Percentiles rank a stretch among this genome's conserved stretches.
These are phyloP conservation scores for Montifringilla adamsi DNA, from an alignment of 2,113 vertebrate species.

Conservation along the genomic window DNA sequence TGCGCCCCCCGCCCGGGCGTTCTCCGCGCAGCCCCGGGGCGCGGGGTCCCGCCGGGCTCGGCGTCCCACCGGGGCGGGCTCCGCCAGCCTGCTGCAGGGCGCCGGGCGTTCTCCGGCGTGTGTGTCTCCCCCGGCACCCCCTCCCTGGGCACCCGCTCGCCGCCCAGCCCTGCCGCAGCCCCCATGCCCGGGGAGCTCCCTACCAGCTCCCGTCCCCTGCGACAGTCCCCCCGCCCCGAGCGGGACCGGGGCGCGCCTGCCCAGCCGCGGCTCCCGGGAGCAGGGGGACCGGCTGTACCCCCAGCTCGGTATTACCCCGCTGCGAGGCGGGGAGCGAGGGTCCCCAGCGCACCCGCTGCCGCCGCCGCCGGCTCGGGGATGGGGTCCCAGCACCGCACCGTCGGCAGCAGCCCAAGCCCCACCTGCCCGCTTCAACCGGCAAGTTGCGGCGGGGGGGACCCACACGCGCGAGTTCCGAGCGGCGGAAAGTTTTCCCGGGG, in stretches of 20 bases:
- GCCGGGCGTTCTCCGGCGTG: not conserved
- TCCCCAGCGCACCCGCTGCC: not conserved
- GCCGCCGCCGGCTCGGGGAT: not conserved
- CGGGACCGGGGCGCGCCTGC: not conserved
- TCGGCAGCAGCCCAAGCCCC: not conserved
- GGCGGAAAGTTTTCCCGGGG: constrained; percentile 7
- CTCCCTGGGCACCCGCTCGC: not conserved
- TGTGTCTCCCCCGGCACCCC: not conserved
- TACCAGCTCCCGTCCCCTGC: not conserved
- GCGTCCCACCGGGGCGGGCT: not conserved
- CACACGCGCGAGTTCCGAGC: not conserved
- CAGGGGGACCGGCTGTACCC: not conserved
- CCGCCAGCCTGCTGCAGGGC: not conserved
- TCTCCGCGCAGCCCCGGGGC: not conserved
- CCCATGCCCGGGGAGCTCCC: not conserved
- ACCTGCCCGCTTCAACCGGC: not conserved
- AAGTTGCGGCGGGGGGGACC: not conserved
- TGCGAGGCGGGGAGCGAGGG: not conserved
- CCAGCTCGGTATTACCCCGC: too few relatives aligned
- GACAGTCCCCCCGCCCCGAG: not conserved
- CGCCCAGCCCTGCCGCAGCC: not conserved
- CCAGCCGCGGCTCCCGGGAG: not conserved
- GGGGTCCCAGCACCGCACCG: not conserved
- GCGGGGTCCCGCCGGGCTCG: not conserved
- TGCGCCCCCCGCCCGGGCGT: not conserved